Evolutionary conservation across 2,797 vertebrate genomes (phyloP).

Genomic region (Hirundo rustica): DNA sequence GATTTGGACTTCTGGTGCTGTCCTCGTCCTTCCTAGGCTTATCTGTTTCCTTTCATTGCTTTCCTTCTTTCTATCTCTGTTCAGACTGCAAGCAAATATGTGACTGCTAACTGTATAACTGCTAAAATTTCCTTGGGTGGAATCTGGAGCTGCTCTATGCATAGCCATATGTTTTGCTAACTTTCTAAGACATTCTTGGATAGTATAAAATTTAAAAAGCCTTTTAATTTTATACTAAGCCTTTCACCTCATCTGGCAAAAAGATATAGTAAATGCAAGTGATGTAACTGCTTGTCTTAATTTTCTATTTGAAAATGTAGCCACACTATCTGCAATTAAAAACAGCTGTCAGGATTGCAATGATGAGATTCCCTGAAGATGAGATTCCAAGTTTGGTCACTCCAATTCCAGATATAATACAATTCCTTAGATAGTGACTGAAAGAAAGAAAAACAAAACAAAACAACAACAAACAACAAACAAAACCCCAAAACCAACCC

Average conservation of each 20-base stretch:
- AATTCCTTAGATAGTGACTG: not conserved
- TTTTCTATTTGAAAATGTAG: constrained; percentile 21
- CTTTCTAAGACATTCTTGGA: constrained; percentile 36
- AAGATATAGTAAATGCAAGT: not conserved
- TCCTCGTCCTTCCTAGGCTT: not conserved
- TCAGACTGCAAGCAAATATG: not conserved
- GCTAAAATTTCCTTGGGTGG: not conserved
- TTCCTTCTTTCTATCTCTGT: not conserved
- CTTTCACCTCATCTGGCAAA: constrained; percentile 33
- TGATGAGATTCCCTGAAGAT: not conserved
- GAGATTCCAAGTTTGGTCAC: not conserved
- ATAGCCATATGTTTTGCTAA: not conserved
- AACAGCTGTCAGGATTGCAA: not conserved
- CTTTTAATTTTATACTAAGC: not conserved
- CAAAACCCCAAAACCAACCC: not conserved
- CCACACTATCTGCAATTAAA: constrained; percentile 16
- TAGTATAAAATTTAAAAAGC: not conserved
- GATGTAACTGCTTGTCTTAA: not conserved
- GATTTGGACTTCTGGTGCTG: not conserved
- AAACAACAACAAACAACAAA: no score
- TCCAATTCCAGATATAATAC: not conserved
- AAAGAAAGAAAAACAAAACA: not conserved
- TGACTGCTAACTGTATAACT: not conserved
- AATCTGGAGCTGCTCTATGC: not conserved
- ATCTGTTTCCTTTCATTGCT: not conserved